Evolutionary conservation across 2,797 vertebrate species (phyloP).

Genomic region (Siniperca undulata): DNA sequence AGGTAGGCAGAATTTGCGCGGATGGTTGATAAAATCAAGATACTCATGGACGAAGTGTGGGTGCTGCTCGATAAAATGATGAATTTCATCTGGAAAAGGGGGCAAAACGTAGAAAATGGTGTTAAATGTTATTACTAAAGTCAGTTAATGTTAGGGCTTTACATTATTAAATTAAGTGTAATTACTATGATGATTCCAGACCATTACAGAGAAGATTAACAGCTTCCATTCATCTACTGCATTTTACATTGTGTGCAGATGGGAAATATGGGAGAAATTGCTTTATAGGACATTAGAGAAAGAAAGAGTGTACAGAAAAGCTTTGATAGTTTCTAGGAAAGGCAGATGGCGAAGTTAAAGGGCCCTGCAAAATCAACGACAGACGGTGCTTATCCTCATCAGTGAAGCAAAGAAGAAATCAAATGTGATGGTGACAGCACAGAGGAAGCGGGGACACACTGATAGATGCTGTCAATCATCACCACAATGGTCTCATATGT

Average conservation of each 20-base stretch:
- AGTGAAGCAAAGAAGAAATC: constrained; percentile 42
- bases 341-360: constrained; percentile 50
- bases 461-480: constrained; percentile 51
- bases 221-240: not conserved
- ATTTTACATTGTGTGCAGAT: constrained; percentile 27
- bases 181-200: constrained; percentile 26
- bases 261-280: constrained; percentile 7
- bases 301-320: not conserved
- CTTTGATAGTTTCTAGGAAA: constrained; percentile 43
- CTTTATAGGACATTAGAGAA: constrained; percentile 16
- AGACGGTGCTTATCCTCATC: constrained; percentile 45
- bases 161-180: not conserved
- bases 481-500: constrained; percentile 2
- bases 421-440: constrained; percentile 31
- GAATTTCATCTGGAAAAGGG: constrained; percentile 87
- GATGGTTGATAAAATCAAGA: constrained; percentile 79
- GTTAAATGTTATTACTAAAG: not conserved
- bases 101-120: not conserved
- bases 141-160: not conserved
- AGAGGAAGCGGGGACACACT: constrained; percentile 3
- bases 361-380: constrained; percentile 23
- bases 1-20: constrained; percentile 54
- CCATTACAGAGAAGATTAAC: constrained; percentile 8
- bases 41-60: constrained; percentile 88
- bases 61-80: constrained; percentile 82